phyloP scores from a whole-genome alignment of 2,888 invertebrate genomes.

The Napeogenes sylphis region DNA sequence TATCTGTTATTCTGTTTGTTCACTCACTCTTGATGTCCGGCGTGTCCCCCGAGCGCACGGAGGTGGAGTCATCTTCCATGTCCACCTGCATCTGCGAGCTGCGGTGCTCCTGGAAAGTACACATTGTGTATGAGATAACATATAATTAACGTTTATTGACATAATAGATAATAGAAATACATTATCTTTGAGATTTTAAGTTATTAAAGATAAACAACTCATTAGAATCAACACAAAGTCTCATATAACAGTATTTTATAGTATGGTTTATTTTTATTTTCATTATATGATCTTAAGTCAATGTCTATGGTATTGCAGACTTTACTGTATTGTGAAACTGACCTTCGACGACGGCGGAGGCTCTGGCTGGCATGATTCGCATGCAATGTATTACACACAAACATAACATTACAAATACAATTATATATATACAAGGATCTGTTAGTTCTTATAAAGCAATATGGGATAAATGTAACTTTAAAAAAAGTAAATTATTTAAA shows the following conservation, averaged over 20 bases:
- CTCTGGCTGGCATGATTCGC: slow-evolving; percentile 69
- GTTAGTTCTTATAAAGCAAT: neutral
- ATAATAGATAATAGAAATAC: no score
- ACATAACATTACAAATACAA: slow-evolving; percentile 39
- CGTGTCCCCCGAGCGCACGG: slow-evolving; percentile 87
- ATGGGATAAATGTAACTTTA: neutral
- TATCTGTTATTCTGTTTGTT: neutral
- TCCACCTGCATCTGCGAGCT: slow-evolving; percentile 92
- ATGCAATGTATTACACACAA: slow-evolving; percentile 66
- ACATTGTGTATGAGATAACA: neutral
- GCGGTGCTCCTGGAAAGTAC: slow-evolving; percentile 85
- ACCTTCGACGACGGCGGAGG: slow-evolving; percentile 73
- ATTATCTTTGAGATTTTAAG: no score
- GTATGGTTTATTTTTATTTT: no score
- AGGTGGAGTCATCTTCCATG: slow-evolving; percentile 94
- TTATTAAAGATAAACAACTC: no score
- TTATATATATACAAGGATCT: neutral
- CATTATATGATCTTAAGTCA: no score
- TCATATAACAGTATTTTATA: no score
- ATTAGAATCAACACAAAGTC: no score
- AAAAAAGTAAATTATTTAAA: no score
- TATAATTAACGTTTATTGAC: no score
- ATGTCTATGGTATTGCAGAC: neutral
- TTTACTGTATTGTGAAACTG: slow-evolving; percentile 32
- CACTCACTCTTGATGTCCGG: slow-evolving; percentile 86